Percentiles rank a stretch among this genome's conserved stretches.
phyloP scores from a whole-genome alignment of 2,797 vertebrate genomes.

The Sebastes elongatus region DNA sequence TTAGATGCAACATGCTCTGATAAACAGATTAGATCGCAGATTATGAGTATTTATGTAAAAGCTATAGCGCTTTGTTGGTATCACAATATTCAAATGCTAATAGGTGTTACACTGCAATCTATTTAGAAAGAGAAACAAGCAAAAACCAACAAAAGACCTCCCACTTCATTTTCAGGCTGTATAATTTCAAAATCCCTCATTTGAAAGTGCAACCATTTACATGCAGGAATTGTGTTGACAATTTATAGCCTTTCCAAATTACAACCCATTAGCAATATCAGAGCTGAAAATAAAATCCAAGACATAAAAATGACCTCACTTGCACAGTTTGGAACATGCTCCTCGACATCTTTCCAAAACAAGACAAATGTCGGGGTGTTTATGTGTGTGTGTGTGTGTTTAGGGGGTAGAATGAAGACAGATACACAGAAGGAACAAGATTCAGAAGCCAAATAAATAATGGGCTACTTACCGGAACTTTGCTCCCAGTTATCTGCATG shows the following conservation, averaged over 20 bases:
- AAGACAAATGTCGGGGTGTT: not conserved
- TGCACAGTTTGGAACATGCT: conserved; percentile 46
- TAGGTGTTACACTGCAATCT: conserved; percentile 66
- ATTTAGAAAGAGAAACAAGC: conserved; percentile 64
- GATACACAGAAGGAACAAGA: conserved; percentile 59
- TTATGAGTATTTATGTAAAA: conserved; percentile 74
- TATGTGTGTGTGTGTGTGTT: conserved; percentile 15
- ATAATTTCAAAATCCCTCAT: conserved; percentile 74
- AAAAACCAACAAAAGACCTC: conserved; percentile 62
- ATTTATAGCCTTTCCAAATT: conserved; percentile 73
- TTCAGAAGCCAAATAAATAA: conserved; percentile 79
- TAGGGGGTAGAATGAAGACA: conserved; percentile 36
- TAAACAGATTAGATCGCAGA: conserved; percentile 74
- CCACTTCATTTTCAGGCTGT: conserved; percentile 61
- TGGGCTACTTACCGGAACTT: conserved; percentile 95
- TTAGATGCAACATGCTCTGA: conserved; percentile 68
- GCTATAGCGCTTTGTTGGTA: conserved; percentile 64
- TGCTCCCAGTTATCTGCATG: conserved; percentile 99
- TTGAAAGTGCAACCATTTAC: conserved; percentile 69
- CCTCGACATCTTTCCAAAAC: conserved; percentile 41
- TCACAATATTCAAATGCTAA: conserved; percentile 78
- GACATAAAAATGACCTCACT: conserved; percentile 65
- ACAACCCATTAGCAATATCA: conserved; percentile 73
- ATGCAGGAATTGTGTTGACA: conserved; percentile 60
- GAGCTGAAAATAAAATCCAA: conserved; percentile 57